Evolutionary conservation across 2,797 vertebrate genomes (phyloP).

Genomic region (Lithobates sylvaticus): DNA sequence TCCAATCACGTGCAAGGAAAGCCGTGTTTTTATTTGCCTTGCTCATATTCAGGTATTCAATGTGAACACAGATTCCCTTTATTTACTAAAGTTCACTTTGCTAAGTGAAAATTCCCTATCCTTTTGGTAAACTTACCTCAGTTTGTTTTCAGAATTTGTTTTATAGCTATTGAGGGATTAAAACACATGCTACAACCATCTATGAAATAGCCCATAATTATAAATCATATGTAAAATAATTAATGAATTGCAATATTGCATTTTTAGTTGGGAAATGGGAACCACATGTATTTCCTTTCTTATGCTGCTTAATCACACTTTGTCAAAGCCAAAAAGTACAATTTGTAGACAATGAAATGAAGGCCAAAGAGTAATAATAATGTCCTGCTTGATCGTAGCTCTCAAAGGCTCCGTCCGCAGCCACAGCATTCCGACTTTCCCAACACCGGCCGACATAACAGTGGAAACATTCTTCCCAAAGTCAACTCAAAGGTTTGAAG

Average conservation of each 20-base stretch:
- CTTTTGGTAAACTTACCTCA: not conserved
- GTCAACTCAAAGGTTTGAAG: not conserved
- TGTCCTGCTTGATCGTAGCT: constrained; percentile 23
- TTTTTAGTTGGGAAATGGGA: constrained; percentile 23
- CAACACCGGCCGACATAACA: constrained; percentile 1
- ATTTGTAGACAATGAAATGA: constrained; percentile 36
- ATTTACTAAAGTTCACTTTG: no score
- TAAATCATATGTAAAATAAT: constrained; percentile 26
- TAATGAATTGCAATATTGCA: constrained; percentile 37
- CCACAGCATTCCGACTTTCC: constrained; percentile 23
- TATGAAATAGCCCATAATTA: not conserved
- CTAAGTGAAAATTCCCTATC: no score
- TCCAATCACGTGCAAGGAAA: no score
- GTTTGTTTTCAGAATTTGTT: not conserved
- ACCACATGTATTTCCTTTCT: constrained; percentile 44
- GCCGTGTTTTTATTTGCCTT: no score
- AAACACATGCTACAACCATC: not conserved
- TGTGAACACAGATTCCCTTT: no score
- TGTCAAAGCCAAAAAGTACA: constrained; percentile 40
- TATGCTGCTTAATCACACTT: constrained; percentile 38
- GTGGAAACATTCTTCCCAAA: not conserved
- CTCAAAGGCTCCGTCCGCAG: constrained; percentile 26
- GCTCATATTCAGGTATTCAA: no score
- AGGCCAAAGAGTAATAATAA: constrained; percentile 48
- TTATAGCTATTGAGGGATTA: not conserved